Evolutionary conservation across 2,888 invertebrate species (phyloP).

Genomic region (Pimpla rufipes): DNA sequence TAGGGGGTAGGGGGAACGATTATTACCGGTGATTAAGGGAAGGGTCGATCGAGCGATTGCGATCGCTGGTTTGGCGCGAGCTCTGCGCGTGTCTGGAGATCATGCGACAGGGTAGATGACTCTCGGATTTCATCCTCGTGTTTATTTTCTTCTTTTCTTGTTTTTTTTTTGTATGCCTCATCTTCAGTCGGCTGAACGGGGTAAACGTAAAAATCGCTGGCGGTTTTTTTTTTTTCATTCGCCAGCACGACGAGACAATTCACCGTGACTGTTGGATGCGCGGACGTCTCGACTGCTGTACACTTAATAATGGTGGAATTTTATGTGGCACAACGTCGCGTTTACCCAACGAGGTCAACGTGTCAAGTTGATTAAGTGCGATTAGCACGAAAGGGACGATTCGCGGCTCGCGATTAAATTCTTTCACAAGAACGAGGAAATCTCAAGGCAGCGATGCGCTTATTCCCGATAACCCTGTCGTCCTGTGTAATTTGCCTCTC

Average conservation of each 20-base stretch:
- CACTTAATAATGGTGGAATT: constrained; percentile 53
- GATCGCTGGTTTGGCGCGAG: constrained; percentile 35
- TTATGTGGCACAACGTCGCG: constrained; percentile 57
- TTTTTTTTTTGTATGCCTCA: not conserved
- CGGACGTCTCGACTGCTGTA: constrained; percentile 20
- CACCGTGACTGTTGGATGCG: constrained; percentile 21
- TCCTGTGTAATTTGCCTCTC: constrained; percentile 16
- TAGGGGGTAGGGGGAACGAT: constrained; percentile 40
- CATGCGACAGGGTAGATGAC: constrained; percentile 20
- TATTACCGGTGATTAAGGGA: constrained; percentile 53
- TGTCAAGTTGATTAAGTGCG: constrained; percentile 66
- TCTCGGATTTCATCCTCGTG: constrained; percentile 33
- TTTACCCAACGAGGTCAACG: constrained; percentile 63
- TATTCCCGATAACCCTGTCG: constrained; percentile 32
- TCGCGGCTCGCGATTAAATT: constrained; percentile 48
- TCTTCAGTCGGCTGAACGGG: not conserved
- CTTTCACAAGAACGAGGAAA: constrained; percentile 22
- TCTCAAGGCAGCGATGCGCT: constrained; percentile 6
- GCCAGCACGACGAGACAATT: constrained; percentile 53
- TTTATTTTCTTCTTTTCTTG: constrained; percentile 13
- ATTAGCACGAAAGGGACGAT: constrained; percentile 56
- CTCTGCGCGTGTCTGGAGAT: not conserved
- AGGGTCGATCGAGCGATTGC: constrained; percentile 47
- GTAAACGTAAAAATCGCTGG: constrained; percentile 7
- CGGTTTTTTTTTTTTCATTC: not conserved